Base-by-base conservation (phyloP, 2,113 vertebrate species). In the Hucho hucho region DNA sequence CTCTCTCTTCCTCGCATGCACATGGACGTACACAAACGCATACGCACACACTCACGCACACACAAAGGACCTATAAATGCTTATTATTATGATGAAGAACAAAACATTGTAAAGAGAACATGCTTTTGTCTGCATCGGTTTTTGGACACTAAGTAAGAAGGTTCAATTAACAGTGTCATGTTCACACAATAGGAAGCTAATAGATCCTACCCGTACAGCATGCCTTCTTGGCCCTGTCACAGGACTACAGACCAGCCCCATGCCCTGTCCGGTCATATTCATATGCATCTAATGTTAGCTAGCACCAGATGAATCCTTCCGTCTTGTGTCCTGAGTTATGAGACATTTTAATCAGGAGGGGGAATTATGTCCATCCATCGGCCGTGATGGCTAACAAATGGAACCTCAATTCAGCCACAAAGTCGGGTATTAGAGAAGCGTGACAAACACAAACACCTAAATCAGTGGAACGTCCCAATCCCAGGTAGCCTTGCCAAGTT, bases 401-500 rank as follows among this genome's bases (percentile, higher is more conserved):
- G 47, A 75, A 61, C 76, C 32, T 66, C 75, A 37, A 80, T 43
- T 70, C 58, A 77, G 28, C 64, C 69, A 75, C 47, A 74, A 78
- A 80, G 72, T 76, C 37, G 29, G 73, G 65, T 64, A 79, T 78
- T 69, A 76, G n/a, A 56, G 53, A 32, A 80, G 53, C 69, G 69
- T 81, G 81, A 79, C 79, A 67, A 76, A 79, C 28, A 37, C 26
- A 47, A 81, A 80, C 81, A 72, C 75, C 18, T 7, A 78, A 89
- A 82, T 78, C 80, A 84, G 22, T 49, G 78, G 79, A 88, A 86
- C 47, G 24, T 76, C 81, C 71, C 64, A 76, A 83, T 87, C 76
- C 71, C 75, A 84, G 78, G 88, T 90, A 91, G 68, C 64, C 43
- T n/a, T 86, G 82, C 64, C 87, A 90, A 84, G 77, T 81, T 81